Conservation (phyloP, 2,888 invertebrate genomes). For the Eupithecia dodoneata region DNA sequence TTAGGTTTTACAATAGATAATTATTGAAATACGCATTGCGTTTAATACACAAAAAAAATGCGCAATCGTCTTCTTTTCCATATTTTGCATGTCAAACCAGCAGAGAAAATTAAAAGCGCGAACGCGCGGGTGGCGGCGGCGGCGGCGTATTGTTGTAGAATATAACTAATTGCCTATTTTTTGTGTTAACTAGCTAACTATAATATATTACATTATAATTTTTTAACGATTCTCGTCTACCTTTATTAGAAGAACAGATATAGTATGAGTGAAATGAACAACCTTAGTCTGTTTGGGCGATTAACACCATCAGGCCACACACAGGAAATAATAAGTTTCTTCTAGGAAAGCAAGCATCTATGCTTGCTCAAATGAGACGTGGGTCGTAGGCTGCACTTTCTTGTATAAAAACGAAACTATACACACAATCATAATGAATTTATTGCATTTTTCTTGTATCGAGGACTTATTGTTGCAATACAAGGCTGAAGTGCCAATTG, state of each 20-base stretch:
- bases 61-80: too few species aligned
- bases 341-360: background rate
- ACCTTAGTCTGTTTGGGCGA: background rate
- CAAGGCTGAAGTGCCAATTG: conserved; percentile 23
- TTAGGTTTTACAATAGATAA: background rate
- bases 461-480: conserved; percentile 30
- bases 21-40: background rate
- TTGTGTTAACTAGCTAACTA: too few species aligned
- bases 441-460: conserved; percentile 14
- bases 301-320: background rate
- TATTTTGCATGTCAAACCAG: too few species aligned
- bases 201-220: too few species aligned
- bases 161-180: too few species aligned
- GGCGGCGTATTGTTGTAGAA: too few species aligned
- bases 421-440: background rate
- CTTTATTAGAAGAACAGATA: too few species aligned
- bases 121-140: too few species aligned
- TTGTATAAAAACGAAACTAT: background rate
- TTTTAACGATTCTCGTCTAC: too few species aligned
- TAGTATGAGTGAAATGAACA: background rate
- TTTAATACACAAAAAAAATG: background rate
- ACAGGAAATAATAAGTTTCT: background rate
- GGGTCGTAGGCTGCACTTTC: background rate
- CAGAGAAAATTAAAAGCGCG: too few species aligned
- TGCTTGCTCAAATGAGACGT: background rate